Percentiles rank a stretch among this genome's conserved stretches.
Conservation (phyloP, 2,888 invertebrate species). For the Melanchra persicariae region DNA sequence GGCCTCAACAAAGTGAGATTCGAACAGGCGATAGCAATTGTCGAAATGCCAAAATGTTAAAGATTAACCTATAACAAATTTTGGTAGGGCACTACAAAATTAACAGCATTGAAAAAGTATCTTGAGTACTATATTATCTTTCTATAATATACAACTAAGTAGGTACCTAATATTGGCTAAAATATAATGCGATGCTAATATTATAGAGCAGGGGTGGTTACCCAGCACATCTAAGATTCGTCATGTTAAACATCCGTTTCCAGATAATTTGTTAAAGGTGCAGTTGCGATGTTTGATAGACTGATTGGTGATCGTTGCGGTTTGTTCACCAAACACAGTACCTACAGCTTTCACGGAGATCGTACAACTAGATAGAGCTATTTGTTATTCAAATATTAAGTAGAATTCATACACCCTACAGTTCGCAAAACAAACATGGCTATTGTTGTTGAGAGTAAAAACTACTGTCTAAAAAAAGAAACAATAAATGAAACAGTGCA, state of each 20-base stretch:
- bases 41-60: background rate
- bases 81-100: background rate
- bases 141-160: no score
- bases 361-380: background rate
- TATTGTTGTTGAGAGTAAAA: slow-evolving; percentile 27
- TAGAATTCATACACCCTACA: background rate
- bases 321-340: background rate
- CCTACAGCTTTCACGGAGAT: no score
- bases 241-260: no score
- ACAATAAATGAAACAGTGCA: slow-evolving; percentile 37
- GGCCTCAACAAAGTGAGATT: no score
- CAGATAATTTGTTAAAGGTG: background rate
- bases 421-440: slow-evolving; percentile 9
- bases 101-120: no score
- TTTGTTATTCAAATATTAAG: background rate
- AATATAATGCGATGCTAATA: no score
- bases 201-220: no score
- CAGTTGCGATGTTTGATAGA: background rate
- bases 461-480: slow-evolving; percentile 7
- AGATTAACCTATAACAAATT: background rate
- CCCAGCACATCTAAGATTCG: no score
- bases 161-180: no score
- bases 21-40: background rate
- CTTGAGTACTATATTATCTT: no score
- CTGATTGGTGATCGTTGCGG: background rate